Evolutionary conservation across 2,113 vertebrate genomes (phyloP).

Genomic region (Sciurus niger): DNA sequence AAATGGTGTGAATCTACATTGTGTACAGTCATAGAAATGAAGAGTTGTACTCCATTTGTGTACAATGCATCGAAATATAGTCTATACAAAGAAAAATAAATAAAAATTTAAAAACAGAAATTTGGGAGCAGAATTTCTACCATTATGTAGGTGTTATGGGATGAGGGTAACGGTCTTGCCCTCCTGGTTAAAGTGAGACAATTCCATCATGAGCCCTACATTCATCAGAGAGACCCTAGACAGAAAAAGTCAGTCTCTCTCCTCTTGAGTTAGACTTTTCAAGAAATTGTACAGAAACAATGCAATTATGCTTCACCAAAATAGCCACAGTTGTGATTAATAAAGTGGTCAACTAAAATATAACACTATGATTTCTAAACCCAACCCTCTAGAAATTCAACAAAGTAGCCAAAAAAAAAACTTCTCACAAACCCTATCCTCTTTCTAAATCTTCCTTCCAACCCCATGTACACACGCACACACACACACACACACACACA

Average conservation of each 20-base stretch:
- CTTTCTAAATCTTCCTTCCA: neutral
- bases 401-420: neutral
- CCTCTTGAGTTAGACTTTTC: neutral
- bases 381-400: neutral
- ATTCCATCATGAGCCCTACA: neutral
- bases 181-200: neutral
- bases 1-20: too few relatives aligned
- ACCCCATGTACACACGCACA: neutral
- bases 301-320: too few relatives aligned
- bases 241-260: neutral
- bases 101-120: neutral
- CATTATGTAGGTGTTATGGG: neutral
- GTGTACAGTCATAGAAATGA: too few relatives aligned
- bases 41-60: too few relatives aligned
- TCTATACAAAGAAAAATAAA: too few relatives aligned
- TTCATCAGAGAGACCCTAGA: neutral
- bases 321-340: neutral
- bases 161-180: neutral
- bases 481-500: neutral
- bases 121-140: neutral
- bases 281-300: neutral
- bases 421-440: neutral
- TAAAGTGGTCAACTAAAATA: neutral
- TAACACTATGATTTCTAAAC: neutral
- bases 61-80: too few relatives aligned